Base-by-base conservation (phyloP, 2,888 invertebrate species). In the Alviniconcha strummeri region DNA sequence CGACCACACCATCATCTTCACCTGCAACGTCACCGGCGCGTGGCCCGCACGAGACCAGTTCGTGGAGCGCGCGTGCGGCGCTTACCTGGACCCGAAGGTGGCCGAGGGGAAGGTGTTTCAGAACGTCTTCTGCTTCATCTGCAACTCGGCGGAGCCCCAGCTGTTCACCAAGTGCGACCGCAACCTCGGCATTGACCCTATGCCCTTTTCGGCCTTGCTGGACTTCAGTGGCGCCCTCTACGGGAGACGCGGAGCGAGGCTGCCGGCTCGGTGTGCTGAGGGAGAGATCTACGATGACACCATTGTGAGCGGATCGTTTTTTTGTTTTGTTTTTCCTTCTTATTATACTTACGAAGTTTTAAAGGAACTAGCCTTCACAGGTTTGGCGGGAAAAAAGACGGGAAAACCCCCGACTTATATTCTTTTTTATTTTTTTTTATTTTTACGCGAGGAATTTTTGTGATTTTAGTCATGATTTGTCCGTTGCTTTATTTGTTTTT, bases 101-200 rank as follows among this genome's bases (percentile, higher is more conserved):
- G 72, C 77, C 8, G 57, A 77, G 6, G 72, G 71, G 11, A 60
- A 74, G 36, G 13, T 80, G 74, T 87, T 85, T 71, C 83, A 83
- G 77, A 87, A 87, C 67, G 82, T 85, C 13, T 87, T 86, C 82
- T 87, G 87, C 78, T 87, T 78, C 79, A 67, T 86, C 76, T 87
- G 87, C 77, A 87, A 87, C 80, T 60, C 57, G 7, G 82, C 74
- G 8, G 19, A 76, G 13, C 82, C 82, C 3, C 17, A 64, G 64
- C 55, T 75, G 74, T 82, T 76, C 76, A 11, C 4, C n/a, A 54
- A 60, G 15, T 85, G 85, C 78, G 80, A 64, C 77, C 60, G 81
- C 9, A 64, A 52, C 9, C 19, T 36, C 0, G 13, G 13, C 4
- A 13, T 75, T 8, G 55, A 55, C 7, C 76, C 83, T 8, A 80